Percentiles rank a stretch among this genome's conserved stretches.
These are phyloP conservation scores for Miltochrista miniata DNA, from an alignment of 2,888 invertebrate species.

Conservation along the genomic window DNA sequence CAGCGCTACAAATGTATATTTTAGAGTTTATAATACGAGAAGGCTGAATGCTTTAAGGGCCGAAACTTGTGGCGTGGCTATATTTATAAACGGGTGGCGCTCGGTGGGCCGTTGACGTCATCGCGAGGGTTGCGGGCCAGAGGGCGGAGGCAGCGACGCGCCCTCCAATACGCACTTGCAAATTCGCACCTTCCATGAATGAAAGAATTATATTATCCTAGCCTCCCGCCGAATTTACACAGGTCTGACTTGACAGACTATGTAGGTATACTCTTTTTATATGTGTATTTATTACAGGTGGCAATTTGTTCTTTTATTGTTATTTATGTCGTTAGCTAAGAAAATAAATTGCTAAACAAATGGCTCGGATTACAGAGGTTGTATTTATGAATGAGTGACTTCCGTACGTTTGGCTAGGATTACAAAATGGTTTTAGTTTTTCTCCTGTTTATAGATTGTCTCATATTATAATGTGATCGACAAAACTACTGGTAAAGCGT, in stretches of 20 bases:
- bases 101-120: conserved; percentile 78
- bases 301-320: no score
- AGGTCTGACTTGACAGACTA: conserved; percentile 58
- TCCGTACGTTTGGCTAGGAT: no score
- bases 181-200: conserved; percentile 81
- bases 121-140: conserved; percentile 50
- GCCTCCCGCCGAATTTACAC: conserved; percentile 59
- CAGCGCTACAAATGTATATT: conserved; percentile 14
- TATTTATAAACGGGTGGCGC: conserved; percentile 78
- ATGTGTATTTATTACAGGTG: conserved; percentile 14
- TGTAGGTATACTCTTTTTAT: conserved; percentile 46
- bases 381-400: no score
- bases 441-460: no score
- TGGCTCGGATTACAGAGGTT: no score
- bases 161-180: conserved; percentile 79
- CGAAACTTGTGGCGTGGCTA: conserved; percentile 79
- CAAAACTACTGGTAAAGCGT: no score
- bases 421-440: no score
- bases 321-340: no score
- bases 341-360: no score
- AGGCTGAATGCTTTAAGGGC: conserved; percentile 53
- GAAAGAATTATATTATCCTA: conserved; percentile 76
- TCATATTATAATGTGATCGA: no score
- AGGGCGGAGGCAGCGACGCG: conserved; percentile 52
- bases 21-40: conserved; percentile 35